Conservation (phyloP, 2,113 vertebrate species). For the Gymnocephalus cernua region DNA sequence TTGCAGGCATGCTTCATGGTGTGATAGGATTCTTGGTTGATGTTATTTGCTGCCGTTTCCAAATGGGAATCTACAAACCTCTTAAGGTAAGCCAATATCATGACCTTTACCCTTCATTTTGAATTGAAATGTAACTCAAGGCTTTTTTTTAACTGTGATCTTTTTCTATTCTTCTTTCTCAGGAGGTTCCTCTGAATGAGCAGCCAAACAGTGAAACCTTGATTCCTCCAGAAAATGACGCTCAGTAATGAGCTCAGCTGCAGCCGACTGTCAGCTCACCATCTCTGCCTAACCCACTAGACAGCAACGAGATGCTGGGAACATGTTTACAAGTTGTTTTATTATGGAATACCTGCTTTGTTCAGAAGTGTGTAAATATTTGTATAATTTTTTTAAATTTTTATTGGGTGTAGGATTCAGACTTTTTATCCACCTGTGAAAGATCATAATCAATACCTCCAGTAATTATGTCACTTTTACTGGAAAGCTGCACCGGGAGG, state of each 20-base stretch:
- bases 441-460: constrained; percentile 7
- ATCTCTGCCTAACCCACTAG: not conserved
- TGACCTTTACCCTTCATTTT: not conserved
- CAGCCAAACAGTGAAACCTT: constrained; percentile 39
- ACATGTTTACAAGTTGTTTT: constrained; percentile 65
- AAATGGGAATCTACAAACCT: constrained; percentile 87
- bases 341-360: constrained; percentile 9
- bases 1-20: constrained; percentile 93
- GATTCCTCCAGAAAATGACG: constrained; percentile 48
- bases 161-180: not conserved
- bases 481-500: constrained; percentile 2
- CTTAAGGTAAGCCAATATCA: constrained; percentile 82
- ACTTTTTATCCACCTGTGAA: not conserved
- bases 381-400: constrained; percentile 25
- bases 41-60: constrained; percentile 93
- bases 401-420: not conserved
- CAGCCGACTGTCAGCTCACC: not conserved
- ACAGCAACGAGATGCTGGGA: constrained; percentile 17
- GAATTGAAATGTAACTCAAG: not conserved
- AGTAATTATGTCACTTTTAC: constrained; percentile 24
- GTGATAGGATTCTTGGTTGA: constrained; percentile 93
- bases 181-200: constrained; percentile 56
- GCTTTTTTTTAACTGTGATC: not conserved
- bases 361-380: constrained; percentile 28
- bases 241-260: constrained; percentile 12